These are phyloP conservation scores for Rhynchonycteris naso DNA, from an alignment of 2,797 vertebrate species.

Conservation along the genomic window DNA sequence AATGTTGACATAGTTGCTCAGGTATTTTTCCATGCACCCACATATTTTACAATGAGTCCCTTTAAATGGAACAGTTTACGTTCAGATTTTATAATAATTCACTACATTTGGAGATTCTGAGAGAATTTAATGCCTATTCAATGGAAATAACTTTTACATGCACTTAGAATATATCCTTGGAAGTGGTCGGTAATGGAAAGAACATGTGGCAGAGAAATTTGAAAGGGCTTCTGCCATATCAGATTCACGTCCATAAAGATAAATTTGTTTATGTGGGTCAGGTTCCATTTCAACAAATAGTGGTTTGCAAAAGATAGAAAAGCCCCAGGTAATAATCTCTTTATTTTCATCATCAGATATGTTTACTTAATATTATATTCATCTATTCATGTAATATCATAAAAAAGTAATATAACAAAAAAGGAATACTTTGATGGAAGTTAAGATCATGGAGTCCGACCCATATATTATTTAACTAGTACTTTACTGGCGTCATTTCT, in stretches of 20 bases:
- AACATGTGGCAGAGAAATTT: conserved; percentile 38
- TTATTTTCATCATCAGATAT: conserved; percentile 21
- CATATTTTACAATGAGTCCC: background rate
- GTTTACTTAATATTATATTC: conserved; percentile 31
- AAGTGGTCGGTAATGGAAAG: conserved; percentile 61
- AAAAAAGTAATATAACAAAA: conserved; percentile 52
- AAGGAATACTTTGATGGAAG: conserved; percentile 57
- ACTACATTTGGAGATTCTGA: conserved; percentile 33
- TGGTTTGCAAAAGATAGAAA: conserved; percentile 67
- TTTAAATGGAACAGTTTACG: conserved; percentile 35
- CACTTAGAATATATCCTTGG: conserved; percentile 27
- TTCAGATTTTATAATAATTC: conserved; percentile 59
- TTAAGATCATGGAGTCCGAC: conserved; percentile 61
- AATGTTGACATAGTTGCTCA: conserved; percentile 42
- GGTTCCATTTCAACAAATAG: conserved; percentile 65
- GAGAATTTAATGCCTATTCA: conserved; percentile 54
- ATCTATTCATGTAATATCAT: conserved; percentile 22
- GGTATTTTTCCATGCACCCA: background rate
- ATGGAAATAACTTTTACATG: conserved; percentile 64
- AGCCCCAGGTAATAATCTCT: conserved; percentile 47
- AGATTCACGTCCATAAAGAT: conserved; percentile 57
- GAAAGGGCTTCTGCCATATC: conserved; percentile 42
- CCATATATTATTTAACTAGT: conserved; percentile 52
- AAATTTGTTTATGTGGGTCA: conserved; percentile 67
- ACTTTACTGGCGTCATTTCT: conserved; percentile 57